phyloP scores from a whole-genome alignment of 2,797 vertebrate species.

The Sparus aurata region DNA sequence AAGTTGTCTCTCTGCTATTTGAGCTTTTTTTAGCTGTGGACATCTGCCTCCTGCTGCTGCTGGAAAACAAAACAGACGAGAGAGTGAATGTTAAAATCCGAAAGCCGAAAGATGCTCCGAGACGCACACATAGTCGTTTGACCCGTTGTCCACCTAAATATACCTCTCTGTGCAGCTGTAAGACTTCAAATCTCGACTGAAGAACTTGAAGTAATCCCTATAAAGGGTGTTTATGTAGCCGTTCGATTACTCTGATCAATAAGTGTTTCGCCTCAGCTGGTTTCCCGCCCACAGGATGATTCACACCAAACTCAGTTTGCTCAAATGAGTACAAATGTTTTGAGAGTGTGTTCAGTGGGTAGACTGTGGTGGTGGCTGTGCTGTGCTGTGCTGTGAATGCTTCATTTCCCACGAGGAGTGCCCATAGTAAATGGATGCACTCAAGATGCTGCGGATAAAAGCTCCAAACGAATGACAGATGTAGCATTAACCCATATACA shows the following conservation, averaged over 20 bases:
- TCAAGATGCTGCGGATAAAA: constrained; percentile 68
- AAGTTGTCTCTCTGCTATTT: neutral
- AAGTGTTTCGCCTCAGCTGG: constrained; percentile 9
- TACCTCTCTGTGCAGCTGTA: neutral
- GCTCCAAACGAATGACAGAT: constrained; percentile 61
- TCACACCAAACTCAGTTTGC: constrained; percentile 15
- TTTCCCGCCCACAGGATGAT: constrained; percentile 12
- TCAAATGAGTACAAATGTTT: constrained; percentile 37
- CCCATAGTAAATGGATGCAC: constrained; percentile 65
- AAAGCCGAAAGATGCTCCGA: neutral
- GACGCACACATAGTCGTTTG: neutral
- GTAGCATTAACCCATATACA: constrained; percentile 44
- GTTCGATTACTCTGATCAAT: constrained; percentile 13
- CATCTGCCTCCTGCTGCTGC: neutral
- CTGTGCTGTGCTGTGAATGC: constrained; percentile 35
- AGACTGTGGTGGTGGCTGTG: constrained; percentile 27
- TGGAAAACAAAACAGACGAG: neutral
- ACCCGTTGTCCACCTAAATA: neutral
- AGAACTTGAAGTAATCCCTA: neutral
- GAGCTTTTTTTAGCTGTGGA: neutral
- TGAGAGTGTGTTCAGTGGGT: constrained; percentile 17
- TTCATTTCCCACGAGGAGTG: constrained; percentile 51
- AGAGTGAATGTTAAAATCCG: neutral
- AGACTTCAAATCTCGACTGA: neutral
- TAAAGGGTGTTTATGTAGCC: constrained; percentile 2